Evolutionary conservation across 1,140 invertebrate species (phyloP), one percentile per base, ranked within the genome.

Genomic region (Dendrolimus kikuchii): DNA sequence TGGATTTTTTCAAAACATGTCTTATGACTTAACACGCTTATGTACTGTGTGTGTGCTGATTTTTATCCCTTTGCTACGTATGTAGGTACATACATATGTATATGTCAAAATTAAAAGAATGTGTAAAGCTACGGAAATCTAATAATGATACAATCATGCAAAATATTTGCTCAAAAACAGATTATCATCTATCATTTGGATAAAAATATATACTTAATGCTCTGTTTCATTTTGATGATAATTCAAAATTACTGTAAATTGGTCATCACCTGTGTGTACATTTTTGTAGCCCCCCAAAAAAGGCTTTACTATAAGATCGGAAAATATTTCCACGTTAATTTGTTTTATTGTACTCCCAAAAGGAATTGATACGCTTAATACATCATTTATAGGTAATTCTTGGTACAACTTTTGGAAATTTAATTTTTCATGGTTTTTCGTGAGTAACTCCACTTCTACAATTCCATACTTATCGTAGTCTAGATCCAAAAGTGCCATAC

Each of bases 221-320:
- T 23, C 23, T 23, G 23, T 23, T 23, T 23, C 3, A 23, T 23
- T 23, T 23, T 23, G 23, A 23, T 23, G 23, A 23, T 23, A 23
- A 5, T n/a, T 41, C 6, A 6, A 7, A 10, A 5, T 7, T 50
- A 41, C 8, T 50, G 39, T 49, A 8, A n/a, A 7, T 41, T 8
- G 52, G n/a, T 39, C 38, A 9, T 38, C 57, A 65, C 88, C 88
- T 23, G 89, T 92, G 45, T 87, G 61, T 58, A 81, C 84, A 67
- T 92, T 84, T 57, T 75, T 83, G 76, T 91, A 93, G 42, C 91
- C 91, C 39, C 92, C 92, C 37, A 92, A 74, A 76, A 86, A 90
- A 3, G 91, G 91, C 64, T 93, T 93, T 38, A 77, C 68, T 37
- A 92, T 90, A 9, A 65, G 76, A 53, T 82, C 68, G 55, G 89